A percentile compares a stretch with the other conserved stretches of the same genome.
Evolutionary conservation across 2,888 invertebrate genomes (phyloP).

Genomic region (Opisthograptis luteolata): DNA sequence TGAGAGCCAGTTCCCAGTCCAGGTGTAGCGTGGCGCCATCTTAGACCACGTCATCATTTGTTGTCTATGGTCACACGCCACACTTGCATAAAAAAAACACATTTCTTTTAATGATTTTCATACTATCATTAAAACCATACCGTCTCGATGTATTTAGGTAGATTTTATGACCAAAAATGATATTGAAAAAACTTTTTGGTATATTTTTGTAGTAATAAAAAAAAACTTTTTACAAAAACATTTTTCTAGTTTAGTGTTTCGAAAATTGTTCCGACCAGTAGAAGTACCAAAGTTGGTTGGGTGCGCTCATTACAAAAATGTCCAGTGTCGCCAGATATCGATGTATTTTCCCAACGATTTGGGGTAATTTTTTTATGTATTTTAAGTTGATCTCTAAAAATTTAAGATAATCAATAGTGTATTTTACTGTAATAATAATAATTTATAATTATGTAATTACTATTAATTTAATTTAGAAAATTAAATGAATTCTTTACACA

Average conservation of each 20-base stretch:
- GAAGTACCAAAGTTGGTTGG: constrained; percentile 50
- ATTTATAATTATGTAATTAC: neutral
- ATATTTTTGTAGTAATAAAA: constrained; percentile 65
- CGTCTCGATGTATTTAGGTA: constrained; percentile 49
- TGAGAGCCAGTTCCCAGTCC: too few species aligned
- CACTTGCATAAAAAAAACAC: neutral
- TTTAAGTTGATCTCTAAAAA: constrained; percentile 10
- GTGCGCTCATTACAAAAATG: constrained; percentile 27
- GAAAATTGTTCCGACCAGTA: constrained; percentile 50
- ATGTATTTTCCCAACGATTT: constrained; percentile 3
- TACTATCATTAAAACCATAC: constrained; percentile 24
- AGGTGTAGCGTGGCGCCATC: too few species aligned
- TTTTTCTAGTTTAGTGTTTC: constrained; percentile 49
- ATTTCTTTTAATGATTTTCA: too few species aligned
- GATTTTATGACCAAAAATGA: constrained; percentile 34
- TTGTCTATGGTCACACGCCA: too few species aligned
- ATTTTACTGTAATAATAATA: neutral
- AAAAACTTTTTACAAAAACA: constrained; percentile 48
- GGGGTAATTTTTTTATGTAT: neutral
- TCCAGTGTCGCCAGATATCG: constrained; percentile 40
- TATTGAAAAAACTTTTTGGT: constrained; percentile 48
- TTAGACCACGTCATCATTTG: too few species aligned
- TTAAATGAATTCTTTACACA: too few species aligned
- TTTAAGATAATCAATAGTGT: constrained; percentile 1
- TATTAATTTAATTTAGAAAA: too few species aligned